Percentiles rank a stretch among this genome's conserved stretches.
Evolutionary conservation across 2,113 vertebrate genomes (phyloP).

Genomic region (Perca fluviatilis): DNA sequence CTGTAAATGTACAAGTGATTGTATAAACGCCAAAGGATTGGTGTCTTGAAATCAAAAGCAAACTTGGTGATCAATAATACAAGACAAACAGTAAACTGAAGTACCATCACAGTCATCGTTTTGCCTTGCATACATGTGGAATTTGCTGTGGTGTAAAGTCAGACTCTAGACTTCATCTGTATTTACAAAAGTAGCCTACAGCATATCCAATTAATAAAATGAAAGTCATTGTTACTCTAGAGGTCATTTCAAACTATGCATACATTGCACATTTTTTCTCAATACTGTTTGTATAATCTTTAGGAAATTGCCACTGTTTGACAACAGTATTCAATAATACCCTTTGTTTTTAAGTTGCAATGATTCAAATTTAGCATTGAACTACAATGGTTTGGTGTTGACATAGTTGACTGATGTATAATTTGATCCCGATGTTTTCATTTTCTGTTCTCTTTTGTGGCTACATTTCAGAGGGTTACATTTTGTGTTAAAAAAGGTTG

Average conservation of each 20-base stretch:
- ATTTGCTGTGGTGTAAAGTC: neutral
- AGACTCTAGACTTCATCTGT: neutral
- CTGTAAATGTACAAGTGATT: neutral
- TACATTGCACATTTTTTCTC: neutral
- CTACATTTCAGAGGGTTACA: neutral
- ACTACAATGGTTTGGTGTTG: neutral
- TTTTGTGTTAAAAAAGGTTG: neutral
- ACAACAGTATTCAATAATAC: neutral
- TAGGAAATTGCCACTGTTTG: neutral
- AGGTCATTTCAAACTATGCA: neutral
- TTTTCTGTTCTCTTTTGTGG: neutral
- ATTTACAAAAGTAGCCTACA: neutral
- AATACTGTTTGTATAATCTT: neutral
- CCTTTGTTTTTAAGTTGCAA: neutral
- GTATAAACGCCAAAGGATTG: neutral
- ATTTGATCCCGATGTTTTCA: neutral
- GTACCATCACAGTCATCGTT: neutral
- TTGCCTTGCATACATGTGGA: neutral
- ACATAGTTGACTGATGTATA: neutral
- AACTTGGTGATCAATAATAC: neutral
- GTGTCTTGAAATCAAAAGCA: neutral
- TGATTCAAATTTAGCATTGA: neutral
- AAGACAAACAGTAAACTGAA: neutral
- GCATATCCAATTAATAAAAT: neutral
- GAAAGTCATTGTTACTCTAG: neutral